Conservation (phyloP, 2,888 invertebrate genomes). For the Halictus quadricinctus region DNA sequence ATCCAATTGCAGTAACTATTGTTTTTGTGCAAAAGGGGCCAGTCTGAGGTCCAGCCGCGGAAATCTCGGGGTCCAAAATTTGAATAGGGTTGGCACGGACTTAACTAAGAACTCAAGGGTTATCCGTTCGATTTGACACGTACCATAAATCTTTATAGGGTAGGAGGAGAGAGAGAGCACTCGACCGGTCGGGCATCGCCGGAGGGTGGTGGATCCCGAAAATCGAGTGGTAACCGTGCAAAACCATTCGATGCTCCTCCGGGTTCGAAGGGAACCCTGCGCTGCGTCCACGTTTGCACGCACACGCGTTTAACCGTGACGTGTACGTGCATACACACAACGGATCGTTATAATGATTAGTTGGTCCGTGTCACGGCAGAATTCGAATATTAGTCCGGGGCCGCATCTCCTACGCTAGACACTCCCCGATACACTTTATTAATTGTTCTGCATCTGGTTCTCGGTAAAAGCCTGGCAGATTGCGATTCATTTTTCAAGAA, state of each 20-base stretch:
- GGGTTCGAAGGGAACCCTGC: slow-evolving; percentile 20
- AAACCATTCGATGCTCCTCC: slow-evolving; percentile 61
- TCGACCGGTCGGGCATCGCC: slow-evolving; percentile 63
- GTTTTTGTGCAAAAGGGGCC: background rate
- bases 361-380: slow-evolving; percentile 77
- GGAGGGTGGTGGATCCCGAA: slow-evolving; percentile 70
- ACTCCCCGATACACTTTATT: slow-evolving; percentile 62
- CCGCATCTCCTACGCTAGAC: slow-evolving; percentile 53
- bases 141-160: slow-evolving; percentile 77
- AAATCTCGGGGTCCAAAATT: slow-evolving; percentile 35
- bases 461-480: slow-evolving; percentile 19
- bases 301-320: slow-evolving; percentile 1
- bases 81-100: slow-evolving; percentile 31
- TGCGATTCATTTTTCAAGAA: slow-evolving; percentile 11
- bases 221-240: slow-evolving; percentile 69
- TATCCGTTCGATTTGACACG: slow-evolving; percentile 76
- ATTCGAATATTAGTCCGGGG: slow-evolving; percentile 73
- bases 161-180: slow-evolving; percentile 68
- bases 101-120: slow-evolving; percentile 78
- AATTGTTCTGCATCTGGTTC: slow-evolving; percentile 58
- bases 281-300: slow-evolving; percentile 11
- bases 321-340: slow-evolving; percentile 57
- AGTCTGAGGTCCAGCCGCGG: background rate
- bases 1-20: no score
- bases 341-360: slow-evolving; percentile 77